Evolutionary conservation across 2,113 vertebrate genomes (phyloP).

Genomic region (Cololabis saira): DNA sequence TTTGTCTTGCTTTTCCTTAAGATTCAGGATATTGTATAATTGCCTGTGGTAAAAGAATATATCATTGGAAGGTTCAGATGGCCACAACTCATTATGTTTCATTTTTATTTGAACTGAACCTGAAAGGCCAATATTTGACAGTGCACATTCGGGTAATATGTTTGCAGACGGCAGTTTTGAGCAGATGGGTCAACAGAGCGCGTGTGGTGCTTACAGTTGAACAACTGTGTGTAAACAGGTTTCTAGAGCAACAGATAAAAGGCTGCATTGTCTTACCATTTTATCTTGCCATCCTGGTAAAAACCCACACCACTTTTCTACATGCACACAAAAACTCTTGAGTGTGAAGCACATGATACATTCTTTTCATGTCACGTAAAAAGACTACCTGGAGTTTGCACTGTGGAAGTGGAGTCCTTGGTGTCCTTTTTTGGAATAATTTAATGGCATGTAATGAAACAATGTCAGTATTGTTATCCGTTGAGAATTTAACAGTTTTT

Average conservation of each 20-base stretch:
- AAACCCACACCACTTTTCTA: slow-evolving; percentile 39
- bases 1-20: slow-evolving; percentile 35
- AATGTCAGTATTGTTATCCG: slow-evolving; percentile 77
- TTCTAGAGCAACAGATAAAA: slow-evolving; percentile 74
- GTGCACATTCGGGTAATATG: slow-evolving; percentile 66
- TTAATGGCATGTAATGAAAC: slow-evolving; percentile 78
- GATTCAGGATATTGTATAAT: slow-evolving; percentile 26
- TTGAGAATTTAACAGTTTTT: slow-evolving; percentile 73
- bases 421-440: slow-evolving; percentile 61
- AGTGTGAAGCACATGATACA: slow-evolving; percentile 57
- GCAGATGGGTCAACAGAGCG: slow-evolving; percentile 61
- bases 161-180: slow-evolving; percentile 56
- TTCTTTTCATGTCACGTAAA: slow-evolving; percentile 31
- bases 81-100: slow-evolving; percentile 44
- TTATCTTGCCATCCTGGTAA: slow-evolving; percentile 37
- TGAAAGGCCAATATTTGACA: slow-evolving; percentile 51
- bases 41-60: slow-evolving; percentile 25
- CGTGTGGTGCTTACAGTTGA: slow-evolving; percentile 57
- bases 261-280: slow-evolving; percentile 45
- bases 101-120: slow-evolving; percentile 58
- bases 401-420: slow-evolving; percentile 52
- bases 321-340: slow-evolving; percentile 32
- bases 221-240: slow-evolving; percentile 67
- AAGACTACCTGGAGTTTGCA: slow-evolving; percentile 70
- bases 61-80: slow-evolving; percentile 33